phyloP scores from a whole-genome alignment of 1,140 invertebrate species.

The Gryllus bimaculatus region DNA sequence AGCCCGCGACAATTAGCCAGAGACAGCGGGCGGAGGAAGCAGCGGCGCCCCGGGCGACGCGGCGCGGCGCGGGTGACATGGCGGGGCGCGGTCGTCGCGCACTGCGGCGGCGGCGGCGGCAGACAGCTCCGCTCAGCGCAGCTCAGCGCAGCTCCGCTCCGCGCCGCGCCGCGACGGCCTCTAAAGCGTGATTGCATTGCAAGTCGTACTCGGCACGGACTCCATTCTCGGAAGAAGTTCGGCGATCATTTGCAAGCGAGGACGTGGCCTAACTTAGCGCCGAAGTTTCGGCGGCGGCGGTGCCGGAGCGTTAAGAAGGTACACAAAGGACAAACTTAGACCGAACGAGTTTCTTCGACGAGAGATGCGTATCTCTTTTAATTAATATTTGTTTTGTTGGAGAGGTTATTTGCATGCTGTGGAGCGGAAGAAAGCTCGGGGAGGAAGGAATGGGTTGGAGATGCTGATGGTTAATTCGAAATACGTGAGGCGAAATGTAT shows the following conservation, averaged over 20 bases:
- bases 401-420: background rate
- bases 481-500: background rate
- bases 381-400: background rate
- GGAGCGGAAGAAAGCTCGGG: background rate
- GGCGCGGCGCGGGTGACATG: no score
- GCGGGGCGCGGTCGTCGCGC: no score
- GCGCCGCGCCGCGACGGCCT: background rate
- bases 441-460: background rate
- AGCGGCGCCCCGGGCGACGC: no score
- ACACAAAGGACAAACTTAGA: background rate
- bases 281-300: background rate
- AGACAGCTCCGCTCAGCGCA: no score
- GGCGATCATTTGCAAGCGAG: background rate
- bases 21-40: background rate
- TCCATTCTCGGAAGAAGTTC: background rate
- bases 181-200: slow-evolving; percentile 1
- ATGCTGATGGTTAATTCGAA: background rate
- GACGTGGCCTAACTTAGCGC: background rate
- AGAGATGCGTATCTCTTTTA: slow-evolving; percentile 4
- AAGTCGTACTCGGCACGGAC: background rate
- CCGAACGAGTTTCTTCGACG: background rate
- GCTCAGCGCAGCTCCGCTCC: background rate
- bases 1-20: background rate
- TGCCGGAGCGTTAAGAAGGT: background rate
- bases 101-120: no score